Percentiles rank a stretch among this genome's conserved stretches.
phyloP scores from a whole-genome alignment of 2,888 invertebrate species.

The Plebejus argus region DNA sequence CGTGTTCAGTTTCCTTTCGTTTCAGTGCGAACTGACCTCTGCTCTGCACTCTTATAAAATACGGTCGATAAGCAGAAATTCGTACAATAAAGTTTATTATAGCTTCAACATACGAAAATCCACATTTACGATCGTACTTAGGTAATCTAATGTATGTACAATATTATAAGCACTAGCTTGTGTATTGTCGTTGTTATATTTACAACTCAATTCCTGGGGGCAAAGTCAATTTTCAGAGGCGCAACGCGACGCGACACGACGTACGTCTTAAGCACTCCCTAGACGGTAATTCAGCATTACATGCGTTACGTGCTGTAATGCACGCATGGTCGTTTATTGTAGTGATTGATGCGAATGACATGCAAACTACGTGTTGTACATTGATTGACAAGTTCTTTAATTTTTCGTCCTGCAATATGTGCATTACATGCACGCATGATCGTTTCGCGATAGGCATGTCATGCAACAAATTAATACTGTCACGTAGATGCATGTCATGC shows the following conservation, averaged over 20 bases:
- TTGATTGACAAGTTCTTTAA: no score
- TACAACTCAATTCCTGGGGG: constrained; percentile 31
- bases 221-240: background rate
- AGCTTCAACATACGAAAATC: constrained; percentile 1
- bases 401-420: no score
- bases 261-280: no score
- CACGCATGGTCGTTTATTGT: no score
- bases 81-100: background rate
- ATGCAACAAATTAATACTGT: no score
- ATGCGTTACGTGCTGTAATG: no score
- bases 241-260: background rate
- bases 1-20: background rate
- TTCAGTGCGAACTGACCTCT: background rate
- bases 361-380: no score
- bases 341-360: no score
- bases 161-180: constrained; percentile 61
- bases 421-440: no score
- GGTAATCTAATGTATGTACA: constrained; percentile 55
- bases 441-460: no score
- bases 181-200: constrained; percentile 64
- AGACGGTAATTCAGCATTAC: no score
- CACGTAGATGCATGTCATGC: no score
- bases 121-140: background rate
- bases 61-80: background rate
- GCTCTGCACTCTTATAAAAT: background rate